These are phyloP conservation scores for Caiman crocodilus DNA, from an alignment of 2,797 vertebrate genomes.

Conservation along the genomic window DNA sequence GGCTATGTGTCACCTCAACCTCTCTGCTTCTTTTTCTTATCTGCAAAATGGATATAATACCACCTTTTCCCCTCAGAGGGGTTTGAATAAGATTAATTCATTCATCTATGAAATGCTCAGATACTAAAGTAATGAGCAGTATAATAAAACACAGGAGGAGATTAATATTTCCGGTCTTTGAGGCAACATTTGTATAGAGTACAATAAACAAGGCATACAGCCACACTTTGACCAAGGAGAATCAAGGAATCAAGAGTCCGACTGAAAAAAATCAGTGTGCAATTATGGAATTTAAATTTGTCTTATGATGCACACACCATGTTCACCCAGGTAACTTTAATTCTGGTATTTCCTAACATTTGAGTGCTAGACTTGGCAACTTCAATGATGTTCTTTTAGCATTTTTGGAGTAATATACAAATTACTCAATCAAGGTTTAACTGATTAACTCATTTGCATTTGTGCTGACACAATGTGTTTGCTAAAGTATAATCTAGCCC, in stretches of 20 bases:
- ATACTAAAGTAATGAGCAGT: background rate
- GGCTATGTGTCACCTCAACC: background rate
- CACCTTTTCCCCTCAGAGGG: background rate
- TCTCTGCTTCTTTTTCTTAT: background rate
- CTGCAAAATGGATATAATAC: background rate
- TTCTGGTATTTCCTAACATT: slow-evolving; percentile 55
- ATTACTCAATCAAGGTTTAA: slow-evolving; percentile 55
- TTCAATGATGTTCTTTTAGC: slow-evolving; percentile 48
- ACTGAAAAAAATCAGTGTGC: slow-evolving; percentile 10
- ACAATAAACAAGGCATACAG: background rate
- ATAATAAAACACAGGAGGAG: background rate
- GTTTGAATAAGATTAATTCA: background rate
- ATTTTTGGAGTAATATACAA: background rate
- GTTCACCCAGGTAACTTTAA: slow-evolving; percentile 31
- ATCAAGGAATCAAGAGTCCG: slow-evolving; percentile 12
- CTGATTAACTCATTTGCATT: slow-evolving; percentile 55
- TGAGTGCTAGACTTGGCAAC: slow-evolving; percentile 39
- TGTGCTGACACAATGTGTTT: background rate
- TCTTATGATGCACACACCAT: background rate
- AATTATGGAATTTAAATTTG: slow-evolving; percentile 5
- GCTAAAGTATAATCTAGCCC: slow-evolving; percentile 17
- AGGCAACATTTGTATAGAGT: background rate
- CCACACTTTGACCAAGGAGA: background rate
- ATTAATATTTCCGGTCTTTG: background rate
- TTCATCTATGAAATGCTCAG: background rate